Evolutionary conservation across 2,797 vertebrate genomes (phyloP).

Genomic region (Galagoides demidoff): DNA sequence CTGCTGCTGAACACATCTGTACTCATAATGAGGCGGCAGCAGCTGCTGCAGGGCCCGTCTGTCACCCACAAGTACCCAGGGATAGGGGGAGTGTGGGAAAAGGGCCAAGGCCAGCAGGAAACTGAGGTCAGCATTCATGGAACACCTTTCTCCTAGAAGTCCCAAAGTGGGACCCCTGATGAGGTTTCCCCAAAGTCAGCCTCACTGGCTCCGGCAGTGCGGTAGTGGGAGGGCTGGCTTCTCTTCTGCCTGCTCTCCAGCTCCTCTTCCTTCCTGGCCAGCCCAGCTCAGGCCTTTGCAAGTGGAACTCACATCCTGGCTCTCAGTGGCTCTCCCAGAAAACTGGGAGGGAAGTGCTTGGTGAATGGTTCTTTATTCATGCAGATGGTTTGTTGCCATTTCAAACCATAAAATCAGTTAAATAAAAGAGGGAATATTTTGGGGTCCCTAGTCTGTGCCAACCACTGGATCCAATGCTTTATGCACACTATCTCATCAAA

Average conservation of each 20-base stretch:
- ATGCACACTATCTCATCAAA: background rate
- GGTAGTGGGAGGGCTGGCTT: background rate
- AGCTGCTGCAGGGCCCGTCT: background rate
- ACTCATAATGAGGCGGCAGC: background rate
- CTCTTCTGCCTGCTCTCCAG: background rate
- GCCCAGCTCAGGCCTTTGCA: background rate
- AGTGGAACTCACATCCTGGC: background rate
- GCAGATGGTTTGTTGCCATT: background rate
- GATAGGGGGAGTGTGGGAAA: background rate
- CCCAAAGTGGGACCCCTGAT: background rate
- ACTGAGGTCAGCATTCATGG: background rate
- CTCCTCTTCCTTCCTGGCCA: background rate
- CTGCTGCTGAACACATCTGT: constrained; percentile 68
- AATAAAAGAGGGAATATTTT: background rate
- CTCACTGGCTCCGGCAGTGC: background rate
- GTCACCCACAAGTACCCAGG: background rate
- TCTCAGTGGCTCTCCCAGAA: background rate
- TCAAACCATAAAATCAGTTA: background rate
- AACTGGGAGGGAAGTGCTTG: background rate
- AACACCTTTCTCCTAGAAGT: background rate
- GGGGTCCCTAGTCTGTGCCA: background rate
- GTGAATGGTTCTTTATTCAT: background rate
- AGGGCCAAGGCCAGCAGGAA: background rate
- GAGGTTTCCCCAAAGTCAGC: background rate
- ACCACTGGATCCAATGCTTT: background rate